A percentile compares a stretch with the other conserved stretches of the same genome.
These are phyloP conservation scores for Drosophila bocki DNA, from an alignment of 1,140 invertebrate species.

Conservation along the genomic window DNA sequence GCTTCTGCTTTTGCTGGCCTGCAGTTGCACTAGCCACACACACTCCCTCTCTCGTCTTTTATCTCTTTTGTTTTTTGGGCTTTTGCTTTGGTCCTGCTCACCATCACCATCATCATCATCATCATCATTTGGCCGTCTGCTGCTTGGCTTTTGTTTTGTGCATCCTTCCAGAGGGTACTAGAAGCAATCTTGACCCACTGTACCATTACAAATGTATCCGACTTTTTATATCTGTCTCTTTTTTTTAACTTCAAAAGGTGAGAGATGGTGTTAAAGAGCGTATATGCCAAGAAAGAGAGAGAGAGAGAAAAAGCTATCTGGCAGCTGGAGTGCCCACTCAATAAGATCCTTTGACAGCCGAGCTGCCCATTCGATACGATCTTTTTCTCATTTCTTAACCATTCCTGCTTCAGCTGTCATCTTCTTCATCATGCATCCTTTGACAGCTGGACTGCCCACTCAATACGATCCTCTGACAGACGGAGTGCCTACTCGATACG, in stretches of 20 bases:
- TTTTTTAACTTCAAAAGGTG: not conserved
- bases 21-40: slow-evolving; percentile 63
- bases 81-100: slow-evolving; percentile 39
- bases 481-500: no score
- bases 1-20: slow-evolving; percentile 47
- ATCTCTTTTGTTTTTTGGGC: slow-evolving; percentile 75
- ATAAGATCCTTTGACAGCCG: not conserved
- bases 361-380: not conserved
- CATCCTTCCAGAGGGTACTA: slow-evolving; percentile 8
- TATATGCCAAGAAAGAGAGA: no score
- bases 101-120: slow-evolving; percentile 44
- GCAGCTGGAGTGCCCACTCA: not conserved
- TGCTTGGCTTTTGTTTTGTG: slow-evolving; percentile 27
- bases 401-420: no score
- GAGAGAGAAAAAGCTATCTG: not conserved
- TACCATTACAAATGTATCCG: not conserved
- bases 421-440: no score
- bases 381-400: no score
- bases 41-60: slow-evolving; percentile 16
- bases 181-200: slow-evolving; percentile 10
- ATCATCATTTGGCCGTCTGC: slow-evolving; percentile 42
- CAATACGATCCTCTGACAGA: not conserved
- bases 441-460: no score
- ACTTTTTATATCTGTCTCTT: not conserved
- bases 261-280: not conserved